A percentile compares a stretch with the other conserved stretches of the same genome.
These are phyloP conservation scores for Epiblema foenella DNA, from an alignment of 2,888 invertebrate genomes.

Conservation along the genomic window DNA sequence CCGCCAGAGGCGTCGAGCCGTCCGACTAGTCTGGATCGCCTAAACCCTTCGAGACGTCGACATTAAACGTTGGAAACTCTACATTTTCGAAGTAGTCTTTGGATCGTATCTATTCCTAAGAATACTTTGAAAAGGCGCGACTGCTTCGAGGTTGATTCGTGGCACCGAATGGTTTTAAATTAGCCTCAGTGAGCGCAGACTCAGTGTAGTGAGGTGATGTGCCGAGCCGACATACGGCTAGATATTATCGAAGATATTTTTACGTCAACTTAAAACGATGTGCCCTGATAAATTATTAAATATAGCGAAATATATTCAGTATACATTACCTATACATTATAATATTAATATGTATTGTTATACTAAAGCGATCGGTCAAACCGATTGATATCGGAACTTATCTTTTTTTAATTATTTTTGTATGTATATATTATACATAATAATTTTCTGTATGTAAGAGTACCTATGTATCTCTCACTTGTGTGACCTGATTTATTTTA, in stretches of 20 bases:
- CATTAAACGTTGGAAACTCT: neutral
- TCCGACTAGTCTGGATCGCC: constrained; percentile 3
- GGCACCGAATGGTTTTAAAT: neutral
- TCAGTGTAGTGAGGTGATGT: constrained; percentile 53
- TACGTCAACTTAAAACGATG: constrained; percentile 62
- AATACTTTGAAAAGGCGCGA: constrained; percentile 8
- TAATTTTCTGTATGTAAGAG: constrained; percentile 55
- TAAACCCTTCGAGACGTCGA: neutral
- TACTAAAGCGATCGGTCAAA: constrained; percentile 49
- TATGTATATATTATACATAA: constrained; percentile 47
- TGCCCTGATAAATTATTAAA: constrained; percentile 59
- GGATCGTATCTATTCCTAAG: constrained; percentile 42
- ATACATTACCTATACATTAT: constrained; percentile 47
- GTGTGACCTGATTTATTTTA: constrained; percentile 85
- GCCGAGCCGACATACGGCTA: constrained; percentile 54
- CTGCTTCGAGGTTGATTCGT: neutral
- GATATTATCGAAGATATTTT: constrained; percentile 64
- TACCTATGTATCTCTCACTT: constrained; percentile 72
- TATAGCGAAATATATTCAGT: constrained; percentile 51
- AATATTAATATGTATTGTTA: constrained; percentile 50
- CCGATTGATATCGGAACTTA: constrained; percentile 44
- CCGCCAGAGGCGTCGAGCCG: neutral
- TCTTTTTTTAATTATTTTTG: constrained; percentile 50
- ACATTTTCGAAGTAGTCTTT: constrained; percentile 59
- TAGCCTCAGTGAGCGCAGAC: constrained; percentile 24